Conservation (phyloP, 1,140 invertebrate genomes). For the Eufriesea mexicana region DNA sequence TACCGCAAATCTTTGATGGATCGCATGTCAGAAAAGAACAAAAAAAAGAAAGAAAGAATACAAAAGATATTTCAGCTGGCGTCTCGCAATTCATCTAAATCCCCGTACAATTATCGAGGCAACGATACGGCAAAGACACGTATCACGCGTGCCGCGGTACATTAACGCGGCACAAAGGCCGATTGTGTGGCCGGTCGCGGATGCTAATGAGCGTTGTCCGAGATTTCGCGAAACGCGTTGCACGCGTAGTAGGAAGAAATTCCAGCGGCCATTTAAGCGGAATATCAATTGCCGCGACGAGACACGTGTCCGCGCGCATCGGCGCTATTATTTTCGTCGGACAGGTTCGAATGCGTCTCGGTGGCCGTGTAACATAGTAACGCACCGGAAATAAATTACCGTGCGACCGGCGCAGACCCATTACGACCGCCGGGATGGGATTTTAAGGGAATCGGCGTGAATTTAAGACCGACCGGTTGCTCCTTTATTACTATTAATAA, state of each 20-base stretch:
- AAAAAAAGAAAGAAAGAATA: too few species aligned
- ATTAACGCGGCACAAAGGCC: neutral
- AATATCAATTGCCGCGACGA: neutral
- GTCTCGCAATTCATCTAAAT: too few species aligned
- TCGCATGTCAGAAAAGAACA: too few species aligned
- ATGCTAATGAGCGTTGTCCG: neutral
- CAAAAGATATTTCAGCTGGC: too few species aligned
- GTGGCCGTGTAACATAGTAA: neutral
- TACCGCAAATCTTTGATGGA: too few species aligned
- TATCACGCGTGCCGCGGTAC: too few species aligned
- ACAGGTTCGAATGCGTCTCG: neutral
- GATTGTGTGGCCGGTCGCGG: neutral
- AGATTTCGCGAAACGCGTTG: neutral
- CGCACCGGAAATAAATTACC: constrained; percentile 18
- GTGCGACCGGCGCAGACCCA: neutral
- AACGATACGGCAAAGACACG: neutral
- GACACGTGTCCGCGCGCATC: neutral
- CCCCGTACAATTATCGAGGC: too few species aligned
- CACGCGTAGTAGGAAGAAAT: neutral
- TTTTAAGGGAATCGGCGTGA: constrained; percentile 49
- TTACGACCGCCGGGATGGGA: constrained; percentile 5
- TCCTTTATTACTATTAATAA: constrained; percentile 52
- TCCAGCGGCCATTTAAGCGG: neutral
- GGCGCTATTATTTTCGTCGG: constrained; percentile 21
- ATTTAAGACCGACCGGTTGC: constrained; percentile 28